Evolutionary conservation across 1,140 invertebrate species (phyloP), one percentile per base, ranked within the genome.

Genomic region (Mya arenaria): DNA sequence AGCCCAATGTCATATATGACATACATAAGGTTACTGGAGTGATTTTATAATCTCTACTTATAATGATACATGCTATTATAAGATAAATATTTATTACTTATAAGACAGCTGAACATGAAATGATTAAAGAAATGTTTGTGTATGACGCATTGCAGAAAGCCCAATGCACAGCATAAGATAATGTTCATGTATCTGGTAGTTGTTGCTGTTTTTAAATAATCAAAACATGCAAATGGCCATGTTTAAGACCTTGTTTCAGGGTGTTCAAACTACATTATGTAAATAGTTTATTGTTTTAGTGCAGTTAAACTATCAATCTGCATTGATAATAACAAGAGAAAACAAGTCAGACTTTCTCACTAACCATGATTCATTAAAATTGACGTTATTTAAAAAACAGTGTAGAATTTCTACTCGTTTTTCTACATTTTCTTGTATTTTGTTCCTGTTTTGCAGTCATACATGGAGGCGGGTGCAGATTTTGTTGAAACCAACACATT

Each of bases 401-500:
- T 10, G 44, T 48, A 48, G 10, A 48, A 48, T 48, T 10, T n/a
- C 10, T 13, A n/a, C n/a, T 48, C n/a, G n/a, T 48, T 13, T 13
- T 13, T 13, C n/a, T 10, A 13, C 10, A 48, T 48, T 48, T 10
- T 48, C 10, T 48, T n/a, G 10, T 48, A 48, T 48, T 13, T 69
- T 77, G 13, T 13, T 13, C 34, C 78, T 62, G 19, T 80, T 66
- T 89, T 88, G 17, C 77, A 94, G 94, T 88, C 90, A 71, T 95
- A 95, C 87, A 86, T 95, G 32, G 91, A 94, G 82, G 94, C 94
- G 25, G 95, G 95, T 30, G 94, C 95, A 37, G 95, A 95, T 87
- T 94, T 95, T 85, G 91, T 95, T 48, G 95, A 95, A 86, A 95
- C 95, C 15, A 95, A 95, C 86, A 95, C 95, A 25, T 95, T 95